Evolutionary conservation across 2,888 invertebrate species (phyloP), one percentile per base, ranked within the genome.

Genomic region (Latrodectus elegans): DNA sequence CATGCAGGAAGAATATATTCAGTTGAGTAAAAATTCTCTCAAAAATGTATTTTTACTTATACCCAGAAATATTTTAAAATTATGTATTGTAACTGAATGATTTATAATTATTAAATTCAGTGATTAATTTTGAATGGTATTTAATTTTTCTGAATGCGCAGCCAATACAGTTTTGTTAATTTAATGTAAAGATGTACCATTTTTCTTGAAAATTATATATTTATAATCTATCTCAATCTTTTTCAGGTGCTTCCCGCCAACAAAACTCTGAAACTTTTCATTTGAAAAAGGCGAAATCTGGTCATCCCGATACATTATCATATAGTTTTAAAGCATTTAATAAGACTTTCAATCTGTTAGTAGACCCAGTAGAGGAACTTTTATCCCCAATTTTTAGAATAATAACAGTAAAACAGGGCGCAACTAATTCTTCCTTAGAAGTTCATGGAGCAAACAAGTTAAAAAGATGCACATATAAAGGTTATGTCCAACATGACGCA

Each of bases 311-410:
- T 12, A n/a, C 12, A 12, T 11, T 68, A 67, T 70, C 78, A 6
- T 79, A 78, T 52, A 78, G 17, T 70, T 85, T 85, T 49, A 73
- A 12, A 15, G 84, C 67, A 15, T 85, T 85, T 53, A 75, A 85
- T 22, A 53, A 68, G 12, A 85, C 60, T 70, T 85, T 85, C 55
- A 51, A 55, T 14, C 74, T 85, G 64, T 68, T 49, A 68, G 38
- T 85, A 26, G 55, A 70, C 8, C 84, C 79, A n/a, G 38, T 52
- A 14, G 75, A 60, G 14, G 73, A 68, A 17, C 15, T 84, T 10
- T 68, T 84, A 38, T 79, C 84, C 11, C 53, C 84, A 60, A 55
- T 78, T 10, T 85, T 85, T 70, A 78, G 79, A 26, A 49, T 85
- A 26, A 22, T 85, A 74, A 74, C 79, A 53, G 64, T 71, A 9